Base-by-base conservation (phyloP, 2,888 invertebrate genomes). In the Xestoiulus laeticollis region DNA sequence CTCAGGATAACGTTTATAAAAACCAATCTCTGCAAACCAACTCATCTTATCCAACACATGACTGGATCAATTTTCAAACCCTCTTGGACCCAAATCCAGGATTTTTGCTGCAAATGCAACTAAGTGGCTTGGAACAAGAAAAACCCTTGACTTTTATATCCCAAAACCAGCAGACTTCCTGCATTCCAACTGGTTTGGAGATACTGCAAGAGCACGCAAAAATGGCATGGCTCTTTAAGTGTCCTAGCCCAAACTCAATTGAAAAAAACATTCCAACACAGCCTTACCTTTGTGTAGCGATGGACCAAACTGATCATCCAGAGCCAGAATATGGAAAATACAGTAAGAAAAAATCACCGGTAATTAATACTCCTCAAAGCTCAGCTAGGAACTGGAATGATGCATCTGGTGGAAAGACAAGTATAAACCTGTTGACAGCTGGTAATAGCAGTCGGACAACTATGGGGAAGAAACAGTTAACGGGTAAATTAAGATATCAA, bases 401-500 rank as follows among this genome's bases (percentile, higher is more conserved):
- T 68, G 12, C 10, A n/a, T 26, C 68, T 12, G 12, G 22, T 0
- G 68, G 26, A 6, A 22, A 26, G 78, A 26, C 30, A 30, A 78
- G 30, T 78, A 26, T 26, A 14, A 78, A 38, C 8, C 38, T 38
- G 38, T 38, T 38, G 38, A 38, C 38, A 38, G 8, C 38, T 38
- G 8, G 5, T 8, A 38, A 5, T 38, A 38, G 8, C 38, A 38
- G 8, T 68, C 59, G 22, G 59, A 68, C 59, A 68, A 22, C 22
- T 22, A 22, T 10, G 2, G 14, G 30, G 26, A 78, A 26, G 12
- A 78, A 30, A 30, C 30, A 12, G 30, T 5, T 12, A 10, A 26
- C 12, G 30, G 78, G 78, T 14, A 85, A 85, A 38, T 44, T 85
- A 32, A 0, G 26, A 48, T 86, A 86, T 16, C 86, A 86, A 44